Evolutionary conservation across 2,797 vertebrate species (phyloP).

Genomic region (Hippoglossus hippoglossus): DNA sequence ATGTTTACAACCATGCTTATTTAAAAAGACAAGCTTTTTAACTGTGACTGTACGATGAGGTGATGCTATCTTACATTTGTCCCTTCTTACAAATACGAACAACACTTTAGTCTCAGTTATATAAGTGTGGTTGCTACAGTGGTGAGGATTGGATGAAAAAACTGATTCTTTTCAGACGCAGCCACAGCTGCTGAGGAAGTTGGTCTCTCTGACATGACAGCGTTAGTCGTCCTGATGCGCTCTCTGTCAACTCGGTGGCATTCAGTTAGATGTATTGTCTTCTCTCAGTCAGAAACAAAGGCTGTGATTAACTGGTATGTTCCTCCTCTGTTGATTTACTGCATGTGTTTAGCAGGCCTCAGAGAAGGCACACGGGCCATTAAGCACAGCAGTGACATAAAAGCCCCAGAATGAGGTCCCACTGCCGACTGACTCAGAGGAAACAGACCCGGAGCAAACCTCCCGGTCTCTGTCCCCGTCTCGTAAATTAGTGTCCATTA

Average conservation of each 20-base stretch:
- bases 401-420: constrained; percentile 49
- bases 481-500: constrained; percentile 60
- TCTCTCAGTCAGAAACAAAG: constrained; percentile 48
- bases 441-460: constrained; percentile 33
- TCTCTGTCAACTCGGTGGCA: constrained; percentile 47
- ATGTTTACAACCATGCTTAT: constrained; percentile 27
- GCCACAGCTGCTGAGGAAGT: constrained; percentile 29
- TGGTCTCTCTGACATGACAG: constrained; percentile 40
- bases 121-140: constrained; percentile 15
- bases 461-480: constrained; percentile 37
- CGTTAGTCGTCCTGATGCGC: constrained; percentile 42
- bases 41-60: constrained; percentile 26
- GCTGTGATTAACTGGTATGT: constrained; percentile 67
- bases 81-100: constrained; percentile 19
- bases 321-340: constrained; percentile 69
- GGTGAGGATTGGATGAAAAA: constrained; percentile 28
- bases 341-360: constrained; percentile 63
- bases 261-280: constrained; percentile 57
- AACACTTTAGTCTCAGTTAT: constrained; percentile 21
- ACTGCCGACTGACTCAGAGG: constrained; percentile 38
- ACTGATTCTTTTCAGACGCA: constrained; percentile 48
- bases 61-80: constrained; percentile 36
- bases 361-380: constrained; percentile 58
- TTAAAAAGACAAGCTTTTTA: constrained; percentile 28
- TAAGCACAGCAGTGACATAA: constrained; percentile 66